Evolutionary conservation across 2,888 invertebrate species (phyloP), one percentile per base, ranked within the genome.

Genomic region (Polietes domitor): DNA sequence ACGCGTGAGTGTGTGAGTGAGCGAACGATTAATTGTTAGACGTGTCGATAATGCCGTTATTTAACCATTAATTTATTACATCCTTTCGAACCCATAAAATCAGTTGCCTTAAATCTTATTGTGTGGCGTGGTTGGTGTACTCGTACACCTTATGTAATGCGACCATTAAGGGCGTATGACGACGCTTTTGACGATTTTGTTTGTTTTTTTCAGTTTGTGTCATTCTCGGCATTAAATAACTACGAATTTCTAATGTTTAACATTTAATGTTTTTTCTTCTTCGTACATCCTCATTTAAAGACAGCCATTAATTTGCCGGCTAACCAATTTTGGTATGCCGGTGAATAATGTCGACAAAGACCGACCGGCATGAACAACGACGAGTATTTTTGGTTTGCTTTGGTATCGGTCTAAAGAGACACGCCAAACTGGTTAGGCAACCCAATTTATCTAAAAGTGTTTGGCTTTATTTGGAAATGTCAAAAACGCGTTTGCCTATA

Each of bases 391-490:
- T 41, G 41, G 12, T 41, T 41, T 41, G 41, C n/a, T 47, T 7
- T 47, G 1, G 47, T 47, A 1, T 47, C n/a, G 47, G n/a, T n/a
- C 47, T 4, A n/a, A 47, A 47, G 4, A 47, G 4, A 47, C 47
- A 7, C 15, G n/a, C 47, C 15, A 47, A 47, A 47, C 58, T 3
- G 26, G 58, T 58, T 58, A 26, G 26, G 15, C 58, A 9, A 26
- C 26, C 58, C 26, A 58, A 58, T 58, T 58, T 58, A 24, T 58
- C 58, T 58, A 24, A 58, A 15, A n/a, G 32, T 58, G 58, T 26
- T 26, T 58, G 15, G 15, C 58, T 26, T 15, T 58, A 26, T 58
- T 58, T 58, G 58, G 58, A 58, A 58, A 58, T 24, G 58, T 58
- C 58, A 26, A 53, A 17, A 21, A 53, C 17, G n/a, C n/a, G 37